These are phyloP conservation scores for Glossophaga mutica DNA, from an alignment of 2,797 vertebrate genomes.

Conservation along the genomic window DNA sequence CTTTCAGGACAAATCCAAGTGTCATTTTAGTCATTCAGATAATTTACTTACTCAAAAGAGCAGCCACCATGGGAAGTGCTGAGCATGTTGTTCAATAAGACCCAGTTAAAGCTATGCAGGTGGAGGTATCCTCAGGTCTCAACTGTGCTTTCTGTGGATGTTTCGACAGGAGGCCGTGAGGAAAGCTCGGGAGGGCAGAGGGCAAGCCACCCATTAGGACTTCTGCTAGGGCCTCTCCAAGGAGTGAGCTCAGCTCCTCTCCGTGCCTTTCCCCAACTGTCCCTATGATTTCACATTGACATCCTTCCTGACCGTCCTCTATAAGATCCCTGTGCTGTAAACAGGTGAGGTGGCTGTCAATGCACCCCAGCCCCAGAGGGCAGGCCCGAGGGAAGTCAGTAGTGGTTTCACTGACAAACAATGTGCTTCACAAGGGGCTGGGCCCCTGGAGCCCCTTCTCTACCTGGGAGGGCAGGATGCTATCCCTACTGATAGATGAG, in stretches of 20 bases:
- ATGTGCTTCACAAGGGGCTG: neutral
- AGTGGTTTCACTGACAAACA: too few species aligned
- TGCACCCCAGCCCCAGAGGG: neutral
- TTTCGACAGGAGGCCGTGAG: neutral
- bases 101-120: neutral
- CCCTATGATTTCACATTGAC: neutral
- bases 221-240: neutral
- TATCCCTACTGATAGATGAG: neutral
- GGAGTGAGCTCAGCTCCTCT: rapidly evolving
- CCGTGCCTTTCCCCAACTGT: neutral
- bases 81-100: neutral
- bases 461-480: too few species aligned
- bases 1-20: neutral
- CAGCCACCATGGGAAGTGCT: neutral
- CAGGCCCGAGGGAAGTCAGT: neutral
- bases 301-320: neutral
- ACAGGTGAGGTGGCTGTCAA: rapidly evolving
- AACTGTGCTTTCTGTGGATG: neutral
- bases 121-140: neutral
- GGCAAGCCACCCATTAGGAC: neutral
- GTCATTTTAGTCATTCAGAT: neutral
- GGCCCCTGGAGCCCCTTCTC: neutral
- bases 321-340: neutral
- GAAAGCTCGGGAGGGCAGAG: neutral
- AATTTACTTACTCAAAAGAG: slow-evolving; percentile 11